Evolutionary conservation across 2,797 vertebrate species (phyloP).

Genomic region (Notolepis coatsorum): DNA sequence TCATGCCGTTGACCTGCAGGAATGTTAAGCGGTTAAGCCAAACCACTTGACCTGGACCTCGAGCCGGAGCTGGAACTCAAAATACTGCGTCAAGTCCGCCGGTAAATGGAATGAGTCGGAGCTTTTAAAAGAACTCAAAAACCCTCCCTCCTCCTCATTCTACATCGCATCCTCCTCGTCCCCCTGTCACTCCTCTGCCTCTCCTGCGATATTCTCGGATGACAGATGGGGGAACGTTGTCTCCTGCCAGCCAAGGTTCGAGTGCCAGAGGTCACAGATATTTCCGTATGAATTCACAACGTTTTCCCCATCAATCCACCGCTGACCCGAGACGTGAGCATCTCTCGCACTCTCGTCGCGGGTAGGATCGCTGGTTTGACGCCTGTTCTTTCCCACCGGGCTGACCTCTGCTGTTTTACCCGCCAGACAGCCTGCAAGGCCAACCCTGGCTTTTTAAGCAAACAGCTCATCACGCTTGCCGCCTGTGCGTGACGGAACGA

Average conservation of each 20-base stretch:
- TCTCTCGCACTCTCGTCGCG: too few species aligned
- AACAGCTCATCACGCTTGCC: background rate
- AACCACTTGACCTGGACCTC: too few species aligned
- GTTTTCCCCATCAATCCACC: too few species aligned
- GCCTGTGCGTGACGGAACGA: background rate
- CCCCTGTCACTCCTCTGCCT: background rate
- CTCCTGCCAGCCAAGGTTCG: background rate
- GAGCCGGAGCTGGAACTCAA: too few species aligned
- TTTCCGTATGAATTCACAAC: background rate
- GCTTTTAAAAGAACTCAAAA: too few species aligned
- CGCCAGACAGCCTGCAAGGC: background rate
- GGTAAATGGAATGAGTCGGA: too few species aligned
- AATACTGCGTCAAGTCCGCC: too few species aligned
- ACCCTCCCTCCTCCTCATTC: background rate
- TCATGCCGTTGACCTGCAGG: too few species aligned
- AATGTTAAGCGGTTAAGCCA: too few species aligned
- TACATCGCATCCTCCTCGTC: background rate
- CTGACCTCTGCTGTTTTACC: slow-evolving; percentile 18
- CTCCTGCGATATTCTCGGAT: slow-evolving; percentile 4
- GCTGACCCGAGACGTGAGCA: too few species aligned
- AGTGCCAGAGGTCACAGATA: slow-evolving; percentile 16
- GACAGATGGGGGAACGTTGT: slow-evolving; percentile 21
- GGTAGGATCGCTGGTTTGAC: background rate
- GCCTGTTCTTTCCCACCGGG: background rate
- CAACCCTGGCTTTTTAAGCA: background rate